These are phyloP conservation scores for Scomber scombrus DNA, from an alignment of 2,113 vertebrate genomes.

Conservation along the genomic window DNA sequence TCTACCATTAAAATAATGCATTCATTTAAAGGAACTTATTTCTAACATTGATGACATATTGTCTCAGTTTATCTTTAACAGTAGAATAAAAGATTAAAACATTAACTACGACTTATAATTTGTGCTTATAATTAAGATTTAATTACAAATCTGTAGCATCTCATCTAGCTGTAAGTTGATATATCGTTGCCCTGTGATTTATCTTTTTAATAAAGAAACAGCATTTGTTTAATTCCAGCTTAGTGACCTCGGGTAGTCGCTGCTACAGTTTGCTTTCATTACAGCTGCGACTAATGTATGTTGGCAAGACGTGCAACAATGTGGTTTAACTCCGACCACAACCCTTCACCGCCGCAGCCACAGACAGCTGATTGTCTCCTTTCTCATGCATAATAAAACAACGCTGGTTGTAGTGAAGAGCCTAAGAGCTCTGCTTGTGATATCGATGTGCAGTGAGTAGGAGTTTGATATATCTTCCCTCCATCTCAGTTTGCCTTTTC, in stretches of 20 bases:
- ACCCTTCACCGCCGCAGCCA: constrained; percentile 46
- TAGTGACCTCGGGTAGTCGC: constrained; percentile 7
- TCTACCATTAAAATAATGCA: too few species aligned
- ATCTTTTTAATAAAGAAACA: constrained; percentile 30
- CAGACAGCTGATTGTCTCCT: constrained; percentile 64
- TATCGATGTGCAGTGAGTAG: constrained; percentile 48
- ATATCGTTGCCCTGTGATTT: not conserved
- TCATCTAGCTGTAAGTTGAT: not conserved
- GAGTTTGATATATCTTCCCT: constrained; percentile 48
- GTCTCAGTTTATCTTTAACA: not conserved
- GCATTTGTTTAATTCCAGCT: constrained; percentile 18
- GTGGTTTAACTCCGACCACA: constrained; percentile 67
- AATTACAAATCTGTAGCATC: not conserved
- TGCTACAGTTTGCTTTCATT: constrained; percentile 21
- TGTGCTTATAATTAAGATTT: too few species aligned
- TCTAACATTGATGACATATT: not conserved
- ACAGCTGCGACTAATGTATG: constrained; percentile 40
- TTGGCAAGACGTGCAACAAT: constrained; percentile 49
- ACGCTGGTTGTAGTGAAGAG: constrained; percentile 34
- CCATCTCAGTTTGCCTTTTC: constrained; percentile 50
- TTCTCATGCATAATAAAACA: constrained; percentile 77
- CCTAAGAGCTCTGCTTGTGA: constrained; percentile 56
- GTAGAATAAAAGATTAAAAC: too few species aligned
- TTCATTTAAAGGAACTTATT: not conserved
- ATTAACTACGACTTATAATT: too few species aligned